These are phyloP conservation scores for Caenorhabditis inopinata DNA, from an alignment of 1,140 invertebrate species.

Conservation along the genomic window DNA sequence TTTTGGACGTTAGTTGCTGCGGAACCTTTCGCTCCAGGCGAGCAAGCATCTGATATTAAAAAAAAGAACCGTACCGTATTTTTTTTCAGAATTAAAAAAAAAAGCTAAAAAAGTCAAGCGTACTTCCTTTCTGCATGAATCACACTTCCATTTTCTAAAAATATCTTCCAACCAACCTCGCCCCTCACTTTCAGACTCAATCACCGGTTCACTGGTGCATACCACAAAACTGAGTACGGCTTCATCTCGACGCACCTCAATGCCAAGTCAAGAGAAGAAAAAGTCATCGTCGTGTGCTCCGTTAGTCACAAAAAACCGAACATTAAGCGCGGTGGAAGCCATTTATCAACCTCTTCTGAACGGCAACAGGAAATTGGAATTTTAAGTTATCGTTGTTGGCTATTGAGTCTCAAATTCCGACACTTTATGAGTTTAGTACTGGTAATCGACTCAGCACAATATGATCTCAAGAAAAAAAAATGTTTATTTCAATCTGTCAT, in stretches of 20 bases:
- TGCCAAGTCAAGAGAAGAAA: constrained; percentile 12
- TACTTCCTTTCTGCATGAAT: neutral
- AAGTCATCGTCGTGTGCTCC: constrained; percentile 1
- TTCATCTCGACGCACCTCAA: neutral
- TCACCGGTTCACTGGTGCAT: constrained; percentile 3
- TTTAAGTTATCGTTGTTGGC: neutral
- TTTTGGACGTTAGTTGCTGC: no score
- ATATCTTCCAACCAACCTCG: no score
- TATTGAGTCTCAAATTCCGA: no score
- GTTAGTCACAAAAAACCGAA: neutral
- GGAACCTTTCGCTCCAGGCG: no score
- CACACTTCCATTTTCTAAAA: neutral
- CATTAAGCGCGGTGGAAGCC: neutral
- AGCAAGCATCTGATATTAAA: no score
- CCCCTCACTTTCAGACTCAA: constrained; percentile 20
- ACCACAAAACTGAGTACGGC: constrained; percentile 24
- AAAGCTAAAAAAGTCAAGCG: no score
- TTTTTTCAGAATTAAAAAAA: no score
- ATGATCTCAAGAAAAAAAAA: no score
- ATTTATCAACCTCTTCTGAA: constrained; percentile 15
- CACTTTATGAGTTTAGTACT: no score
- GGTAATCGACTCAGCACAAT: no score
- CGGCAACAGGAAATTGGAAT: neutral
- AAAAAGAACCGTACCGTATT: no score
- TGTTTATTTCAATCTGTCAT: no score